Conservation (phyloP, 2,113 vertebrate species). For the Atrichornis clamosus region DNA sequence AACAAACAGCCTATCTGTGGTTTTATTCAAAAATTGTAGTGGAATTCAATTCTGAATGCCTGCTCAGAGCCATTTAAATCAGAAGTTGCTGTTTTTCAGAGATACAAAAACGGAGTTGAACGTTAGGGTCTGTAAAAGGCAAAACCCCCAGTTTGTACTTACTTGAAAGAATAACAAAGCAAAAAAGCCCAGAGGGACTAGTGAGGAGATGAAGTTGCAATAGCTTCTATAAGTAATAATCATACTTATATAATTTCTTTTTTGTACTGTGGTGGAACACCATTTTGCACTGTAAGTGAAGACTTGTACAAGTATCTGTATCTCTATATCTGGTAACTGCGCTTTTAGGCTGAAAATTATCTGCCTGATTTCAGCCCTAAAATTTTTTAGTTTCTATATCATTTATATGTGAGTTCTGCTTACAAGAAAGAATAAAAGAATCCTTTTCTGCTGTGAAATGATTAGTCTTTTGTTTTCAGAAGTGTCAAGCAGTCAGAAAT, state of each 20-base stretch:
- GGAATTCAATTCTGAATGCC: slow-evolving; percentile 46
- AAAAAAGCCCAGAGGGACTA: neutral
- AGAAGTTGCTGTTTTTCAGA: slow-evolving; percentile 30
- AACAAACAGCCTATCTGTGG: slow-evolving; percentile 64
- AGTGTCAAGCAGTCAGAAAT: neutral
- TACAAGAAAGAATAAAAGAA: neutral
- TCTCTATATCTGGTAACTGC: neutral
- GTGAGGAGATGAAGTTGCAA: neutral
- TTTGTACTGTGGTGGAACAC: neutral
- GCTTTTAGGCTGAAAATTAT: neutral
- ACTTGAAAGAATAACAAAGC: slow-evolving; percentile 3
- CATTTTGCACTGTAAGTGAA: neutral
- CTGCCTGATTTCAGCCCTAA: neutral
- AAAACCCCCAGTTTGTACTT: neutral
- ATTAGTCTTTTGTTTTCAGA: neutral
- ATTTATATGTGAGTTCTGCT: neutral
- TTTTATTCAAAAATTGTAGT: slow-evolving; percentile 63
- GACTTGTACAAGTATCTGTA: neutral
- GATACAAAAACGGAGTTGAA: slow-evolving; percentile 19
- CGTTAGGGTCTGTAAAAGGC: neutral
- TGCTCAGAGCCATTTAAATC: slow-evolving; percentile 44
- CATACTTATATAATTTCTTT: neutral
- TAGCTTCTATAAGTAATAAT: neutral
- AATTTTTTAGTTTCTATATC: neutral
- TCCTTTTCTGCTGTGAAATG: neutral